Base-by-base conservation (phyloP, 2,113 vertebrate species). In the Ascaphus truei region DNA sequence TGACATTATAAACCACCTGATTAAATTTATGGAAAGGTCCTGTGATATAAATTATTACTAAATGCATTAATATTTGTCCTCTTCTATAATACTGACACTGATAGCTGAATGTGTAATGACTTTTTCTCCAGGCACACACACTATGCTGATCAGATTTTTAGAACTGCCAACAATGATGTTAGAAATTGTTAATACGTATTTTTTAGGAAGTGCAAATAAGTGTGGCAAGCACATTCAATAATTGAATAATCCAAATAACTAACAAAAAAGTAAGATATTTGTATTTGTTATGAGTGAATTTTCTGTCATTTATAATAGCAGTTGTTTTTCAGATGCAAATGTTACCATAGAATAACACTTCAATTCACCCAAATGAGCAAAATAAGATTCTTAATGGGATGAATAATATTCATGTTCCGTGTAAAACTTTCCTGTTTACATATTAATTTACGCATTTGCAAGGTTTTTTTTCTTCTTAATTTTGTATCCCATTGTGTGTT, bases 401-500 rank as follows among this genome's bases (percentile, higher is more conserved):
- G 18, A 61, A 52, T 41, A 34, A 10, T 33, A 31, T 60, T 69
- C 25, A 61, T 39, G 15, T 11, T 26, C 33, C 48, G 2, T 12
- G 39, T 5, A 57, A 60, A 41, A 34, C 8, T 18, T 20, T 29
- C 8, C 23, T 41, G 56, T 69, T 58, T 76, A 31, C 61, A 53
- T 27, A 33, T 67, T 67, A 51, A 74, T 58, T 55, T 71, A 73
- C 50, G 4, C 15, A 63, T 27, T 7, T 39, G 30, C 29, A 73
- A 30, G 12, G 11, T 62, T 47, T 27, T 76, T 71, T 63, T 61
- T 13, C 36, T 36, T 20, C 31, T 11, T 34, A 58, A 58, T 47
- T 41, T 58, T 53, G 48, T 47, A 26, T 9, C 22, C 56, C 29
- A 57, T 55, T 73, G 18, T 56, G 65, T 75, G 33, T 51, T 68